Evolutionary conservation across 1,140 invertebrate species (phyloP).

Genomic region (Lycorma delicatula): DNA sequence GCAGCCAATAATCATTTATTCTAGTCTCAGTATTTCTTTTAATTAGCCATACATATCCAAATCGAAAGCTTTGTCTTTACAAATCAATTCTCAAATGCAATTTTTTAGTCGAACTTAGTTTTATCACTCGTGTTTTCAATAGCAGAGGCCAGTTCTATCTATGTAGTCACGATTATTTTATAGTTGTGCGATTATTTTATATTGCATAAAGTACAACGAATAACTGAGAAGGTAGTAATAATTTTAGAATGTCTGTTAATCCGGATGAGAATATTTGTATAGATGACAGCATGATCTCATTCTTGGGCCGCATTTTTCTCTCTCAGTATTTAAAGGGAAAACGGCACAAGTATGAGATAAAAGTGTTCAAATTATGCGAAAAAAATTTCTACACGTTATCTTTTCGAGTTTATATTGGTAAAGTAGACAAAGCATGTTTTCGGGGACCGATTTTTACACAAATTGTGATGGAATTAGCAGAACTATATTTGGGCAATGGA

Average conservation of each 20-base stretch:
- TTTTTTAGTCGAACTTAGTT: too few relatives aligned
- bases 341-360: background rate
- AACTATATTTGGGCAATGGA: background rate
- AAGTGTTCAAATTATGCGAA: background rate
- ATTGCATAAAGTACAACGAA: too few relatives aligned
- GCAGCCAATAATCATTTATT: too few relatives aligned
- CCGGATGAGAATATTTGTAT: background rate
- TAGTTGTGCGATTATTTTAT: too few relatives aligned
- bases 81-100: too few relatives aligned
- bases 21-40: too few relatives aligned
- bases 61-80: too few relatives aligned
- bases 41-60: too few relatives aligned
- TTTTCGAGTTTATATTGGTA: background rate
- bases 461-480: background rate
- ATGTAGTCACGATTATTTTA: too few relatives aligned
- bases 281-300: background rate
- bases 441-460: background rate
- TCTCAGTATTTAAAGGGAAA: background rate
- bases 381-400: background rate
- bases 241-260: background rate
- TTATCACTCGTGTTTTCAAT: too few relatives aligned
- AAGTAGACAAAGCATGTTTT: background rate
- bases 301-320: background rate
- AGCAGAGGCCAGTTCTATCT: too few relatives aligned
- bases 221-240: too few relatives aligned